These are phyloP conservation scores for Epinephelus coioides DNA, from an alignment of 2,797 vertebrate species.

Conservation along the genomic window DNA sequence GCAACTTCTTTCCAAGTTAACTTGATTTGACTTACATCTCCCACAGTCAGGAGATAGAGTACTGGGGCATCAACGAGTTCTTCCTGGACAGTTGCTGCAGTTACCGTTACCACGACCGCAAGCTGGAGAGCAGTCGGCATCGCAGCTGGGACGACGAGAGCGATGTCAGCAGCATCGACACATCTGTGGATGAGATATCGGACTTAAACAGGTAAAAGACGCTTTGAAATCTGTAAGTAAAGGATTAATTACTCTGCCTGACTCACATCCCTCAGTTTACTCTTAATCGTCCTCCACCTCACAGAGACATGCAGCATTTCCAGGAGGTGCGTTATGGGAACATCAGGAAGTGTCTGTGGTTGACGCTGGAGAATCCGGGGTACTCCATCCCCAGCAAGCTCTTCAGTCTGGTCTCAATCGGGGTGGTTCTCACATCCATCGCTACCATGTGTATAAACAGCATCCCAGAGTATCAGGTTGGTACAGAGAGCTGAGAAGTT, in stretches of 20 bases:
- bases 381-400: constrained; percentile 98
- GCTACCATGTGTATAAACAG: constrained; percentile 97
- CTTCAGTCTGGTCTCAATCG: constrained; percentile 96
- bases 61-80: constrained; percentile 98
- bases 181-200: constrained; percentile 94
- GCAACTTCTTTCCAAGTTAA: neutral
- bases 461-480: constrained; percentile 93
- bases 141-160: constrained; percentile 96
- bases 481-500: neutral
- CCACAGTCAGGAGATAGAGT: constrained; percentile 95
- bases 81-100: constrained; percentile 97
- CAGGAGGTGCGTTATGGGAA: constrained; percentile 90
- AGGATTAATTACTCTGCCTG: neutral
- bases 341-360: constrained; percentile 92
- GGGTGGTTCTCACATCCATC: constrained; percentile 94
- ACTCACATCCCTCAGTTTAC: neutral
- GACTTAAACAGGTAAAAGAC: constrained; percentile 73
- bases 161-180: constrained; percentile 95
- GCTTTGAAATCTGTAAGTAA: neutral
- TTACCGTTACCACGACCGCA: constrained; percentile 95
- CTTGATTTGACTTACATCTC: neutral
- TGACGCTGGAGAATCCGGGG: constrained; percentile 97
- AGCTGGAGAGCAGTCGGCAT: constrained; percentile 89
- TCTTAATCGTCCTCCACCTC: neutral
- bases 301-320: constrained; percentile 92